Evolutionary conservation across 2,888 invertebrate species (phyloP).

Genomic region (Parnassius mnemosyne): DNA sequence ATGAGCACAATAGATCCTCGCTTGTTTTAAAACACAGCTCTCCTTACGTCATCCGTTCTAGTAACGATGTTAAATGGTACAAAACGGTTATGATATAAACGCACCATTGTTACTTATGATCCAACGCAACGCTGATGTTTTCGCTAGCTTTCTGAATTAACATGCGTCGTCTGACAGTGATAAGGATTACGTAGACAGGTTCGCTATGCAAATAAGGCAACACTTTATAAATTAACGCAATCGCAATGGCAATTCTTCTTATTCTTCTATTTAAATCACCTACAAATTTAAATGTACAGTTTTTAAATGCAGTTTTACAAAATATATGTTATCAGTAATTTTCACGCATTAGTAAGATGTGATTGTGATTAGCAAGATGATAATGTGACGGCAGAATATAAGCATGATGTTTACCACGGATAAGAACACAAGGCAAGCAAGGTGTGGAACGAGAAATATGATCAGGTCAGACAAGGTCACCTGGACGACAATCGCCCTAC

Average conservation of each 20-base stretch:
- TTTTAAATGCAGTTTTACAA: no score
- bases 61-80: slow-evolving; percentile 41
- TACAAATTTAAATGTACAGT: background rate
- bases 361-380: slow-evolving; percentile 28
- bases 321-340: background rate
- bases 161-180: slow-evolving; percentile 1
- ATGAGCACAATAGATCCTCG: slow-evolving; percentile 34
- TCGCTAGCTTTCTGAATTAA: slow-evolving; percentile 42
- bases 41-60: slow-evolving; percentile 47
- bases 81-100: slow-evolving; percentile 34
- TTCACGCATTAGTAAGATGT: slow-evolving; percentile 26
- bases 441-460: slow-evolving; percentile 33
- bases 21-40: slow-evolving; percentile 51
- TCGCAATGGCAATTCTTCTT: slow-evolving; percentile 30
- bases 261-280: background rate
- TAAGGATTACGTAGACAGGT: slow-evolving; percentile 23
- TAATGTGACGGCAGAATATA: slow-evolving; percentile 30
- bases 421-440: background rate
- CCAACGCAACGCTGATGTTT: slow-evolving; percentile 35
- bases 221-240: slow-evolving; percentile 26
- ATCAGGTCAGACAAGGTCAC: slow-evolving; percentile 40
- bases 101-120: slow-evolving; percentile 35
- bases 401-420: slow-evolving; percentile 16
- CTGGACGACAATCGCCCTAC: slow-evolving; percentile 45
- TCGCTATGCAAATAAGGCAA: slow-evolving; percentile 35